These are phyloP conservation scores for Epinotia bilunana DNA, from an alignment of 2,888 invertebrate genomes.

Conservation along the genomic window DNA sequence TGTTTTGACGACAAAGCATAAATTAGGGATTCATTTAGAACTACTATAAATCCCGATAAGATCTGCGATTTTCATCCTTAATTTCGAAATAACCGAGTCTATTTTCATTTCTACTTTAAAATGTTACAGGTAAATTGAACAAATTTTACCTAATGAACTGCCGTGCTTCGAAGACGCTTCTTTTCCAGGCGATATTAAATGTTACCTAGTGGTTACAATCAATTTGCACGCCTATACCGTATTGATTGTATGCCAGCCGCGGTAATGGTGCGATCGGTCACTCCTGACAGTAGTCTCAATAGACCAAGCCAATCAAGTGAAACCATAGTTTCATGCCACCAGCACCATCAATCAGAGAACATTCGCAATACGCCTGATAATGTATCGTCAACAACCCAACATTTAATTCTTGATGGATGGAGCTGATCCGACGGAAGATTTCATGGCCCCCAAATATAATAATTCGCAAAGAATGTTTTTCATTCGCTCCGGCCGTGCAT, in stretches of 20 bases:
- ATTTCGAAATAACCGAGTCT: not conserved
- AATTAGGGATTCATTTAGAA: not conserved
- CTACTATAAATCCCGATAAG: not conserved
- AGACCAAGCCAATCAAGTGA: constrained; percentile 63
- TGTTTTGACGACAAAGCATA: constrained; percentile 51
- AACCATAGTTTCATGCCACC: constrained; percentile 66
- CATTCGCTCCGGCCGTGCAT: constrained; percentile 74
- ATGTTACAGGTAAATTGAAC: not conserved
- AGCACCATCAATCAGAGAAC: constrained; percentile 76
- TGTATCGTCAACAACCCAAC: constrained; percentile 77
- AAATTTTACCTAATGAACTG: not conserved
- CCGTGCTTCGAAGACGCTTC: not conserved
- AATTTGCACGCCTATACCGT: constrained; percentile 51
- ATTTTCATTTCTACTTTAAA: not conserved
- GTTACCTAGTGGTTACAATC: constrained; percentile 44
- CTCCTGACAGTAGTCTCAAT: constrained; percentile 66
- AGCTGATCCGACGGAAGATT: constrained; percentile 63
- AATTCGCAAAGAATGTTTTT: constrained; percentile 65
- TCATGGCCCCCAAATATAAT: constrained; percentile 65
- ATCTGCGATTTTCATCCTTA: not conserved
- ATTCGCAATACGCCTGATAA: constrained; percentile 75
- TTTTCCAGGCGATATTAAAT: not conserved
- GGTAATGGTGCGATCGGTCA: constrained; percentile 67
- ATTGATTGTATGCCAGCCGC: constrained; percentile 57
- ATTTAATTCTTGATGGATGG: constrained; percentile 83